A percentile compares a stretch with the other conserved stretches of the same genome.
These are phyloP conservation scores for Hemichromis elongatus DNA, from an alignment of 2,113 vertebrate species.

Conservation along the genomic window DNA sequence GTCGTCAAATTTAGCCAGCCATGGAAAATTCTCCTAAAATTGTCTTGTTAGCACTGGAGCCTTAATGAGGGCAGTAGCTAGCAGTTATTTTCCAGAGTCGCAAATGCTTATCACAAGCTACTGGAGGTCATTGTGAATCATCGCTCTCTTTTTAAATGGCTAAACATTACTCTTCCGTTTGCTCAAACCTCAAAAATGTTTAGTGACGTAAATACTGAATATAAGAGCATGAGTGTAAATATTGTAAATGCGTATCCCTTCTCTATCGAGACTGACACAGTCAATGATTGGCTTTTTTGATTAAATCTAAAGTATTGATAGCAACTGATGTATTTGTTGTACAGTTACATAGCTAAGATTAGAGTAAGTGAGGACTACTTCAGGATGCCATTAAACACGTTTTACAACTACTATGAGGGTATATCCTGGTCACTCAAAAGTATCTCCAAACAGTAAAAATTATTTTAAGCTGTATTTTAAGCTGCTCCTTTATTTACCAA, in stretches of 20 bases:
- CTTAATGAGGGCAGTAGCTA: not conserved
- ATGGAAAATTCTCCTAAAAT: not conserved
- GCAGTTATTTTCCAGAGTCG: not conserved
- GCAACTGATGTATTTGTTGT: not conserved
- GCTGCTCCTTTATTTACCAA: not conserved
- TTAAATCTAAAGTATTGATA: not conserved
- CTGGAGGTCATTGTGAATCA: constrained; percentile 18
- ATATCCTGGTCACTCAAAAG: not conserved
- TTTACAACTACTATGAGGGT: not conserved
- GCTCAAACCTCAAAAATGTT: not conserved
- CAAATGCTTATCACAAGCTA: not conserved
- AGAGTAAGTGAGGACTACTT: not conserved
- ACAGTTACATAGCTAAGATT: not conserved
- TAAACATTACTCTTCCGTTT: not conserved
- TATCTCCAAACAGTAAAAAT: not conserved
- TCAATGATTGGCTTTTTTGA: not conserved
- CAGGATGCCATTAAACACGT: not conserved
- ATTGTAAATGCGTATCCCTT: not conserved
- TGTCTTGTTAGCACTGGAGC: not conserved
- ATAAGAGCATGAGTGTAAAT: not conserved
- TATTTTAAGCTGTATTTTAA: not conserved
- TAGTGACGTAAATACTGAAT: not conserved
- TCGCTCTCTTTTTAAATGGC: not conserved
- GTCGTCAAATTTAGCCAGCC: not conserved
- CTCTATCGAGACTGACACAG: not conserved